Percentiles rank a stretch among this genome's conserved stretches.
Conservation (phyloP, 2,888 invertebrate species). For the Neoascia interrupta region DNA sequence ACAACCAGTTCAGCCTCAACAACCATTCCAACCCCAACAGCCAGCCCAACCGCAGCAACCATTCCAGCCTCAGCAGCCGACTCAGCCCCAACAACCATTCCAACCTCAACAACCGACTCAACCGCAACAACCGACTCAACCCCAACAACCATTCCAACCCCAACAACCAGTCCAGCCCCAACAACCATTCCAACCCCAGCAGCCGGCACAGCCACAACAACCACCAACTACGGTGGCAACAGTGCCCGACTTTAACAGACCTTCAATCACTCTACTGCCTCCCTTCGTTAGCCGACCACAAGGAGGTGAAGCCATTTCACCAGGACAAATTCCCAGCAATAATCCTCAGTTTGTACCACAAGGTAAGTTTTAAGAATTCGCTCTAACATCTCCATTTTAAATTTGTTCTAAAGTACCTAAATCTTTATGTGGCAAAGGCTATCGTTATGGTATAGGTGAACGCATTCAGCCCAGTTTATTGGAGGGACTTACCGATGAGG, state of each 20-base stretch:
- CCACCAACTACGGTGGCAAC: constrained; percentile 66
- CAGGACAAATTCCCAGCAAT: constrained; percentile 48
- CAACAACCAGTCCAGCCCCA: constrained; percentile 48
- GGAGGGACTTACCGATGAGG: constrained; percentile 63
- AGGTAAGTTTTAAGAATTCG: constrained; percentile 18
- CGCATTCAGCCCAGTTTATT: constrained; percentile 51
- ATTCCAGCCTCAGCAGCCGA: constrained; percentile 60
- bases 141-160: constrained; percentile 60
- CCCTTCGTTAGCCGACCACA: constrained; percentile 71
- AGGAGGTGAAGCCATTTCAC: constrained; percentile 45
- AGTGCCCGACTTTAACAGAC: constrained; percentile 71
- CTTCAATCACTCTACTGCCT: constrained; percentile 75
- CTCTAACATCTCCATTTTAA: background rate
- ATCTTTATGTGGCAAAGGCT: constrained; percentile 49
- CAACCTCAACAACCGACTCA: constrained; percentile 71
- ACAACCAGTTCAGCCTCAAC: constrained; percentile 69
- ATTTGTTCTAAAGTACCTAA: constrained; percentile 27
- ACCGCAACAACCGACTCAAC: constrained; percentile 69
- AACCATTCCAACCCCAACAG: constrained; percentile 71
- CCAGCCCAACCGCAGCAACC: constrained; percentile 61
- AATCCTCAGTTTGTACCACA: constrained; percentile 35
- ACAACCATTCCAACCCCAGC: constrained; percentile 70
- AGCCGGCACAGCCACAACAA: constrained; percentile 71
- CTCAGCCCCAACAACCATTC: constrained; percentile 66
- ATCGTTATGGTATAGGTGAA: constrained; percentile 52